Base-by-base conservation (phyloP, 2,888 invertebrate genomes). In the Leptinotarsa peninsularis region DNA sequence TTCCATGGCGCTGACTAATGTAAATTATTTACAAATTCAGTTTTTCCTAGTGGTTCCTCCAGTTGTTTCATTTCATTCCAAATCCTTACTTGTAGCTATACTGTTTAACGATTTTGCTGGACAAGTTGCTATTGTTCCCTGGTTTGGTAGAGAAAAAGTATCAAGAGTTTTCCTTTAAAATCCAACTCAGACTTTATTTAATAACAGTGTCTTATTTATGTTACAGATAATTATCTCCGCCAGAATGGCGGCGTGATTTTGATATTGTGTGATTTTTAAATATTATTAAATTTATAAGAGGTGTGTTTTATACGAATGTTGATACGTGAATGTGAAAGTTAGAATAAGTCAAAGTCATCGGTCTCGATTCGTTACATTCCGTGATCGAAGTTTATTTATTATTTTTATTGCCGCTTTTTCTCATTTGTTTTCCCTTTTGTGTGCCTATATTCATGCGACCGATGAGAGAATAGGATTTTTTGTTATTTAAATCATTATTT, bases 401-500 rank as follows among this genome's bases (percentile, higher is more conserved):
- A 83, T 84, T 85, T 83, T 82, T 84, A 82, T 80, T 80, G 81
- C 80, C 81, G 81, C 83, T 82, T 82, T 82, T 85, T 81, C 85
- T 84, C 83, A 85, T 85, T 85, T 84, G 82, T 84, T 86, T 82
- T 72, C 68, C 76, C 76, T 81, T 81, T 81, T 80, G 83, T 83
- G 85, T 84, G 84, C 82, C 81, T 83, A 79, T 79, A 77, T 70
- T 70, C 70, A 70, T 83, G 81, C 81, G 83, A 86, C 87, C 87
- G 88, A 87, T 88, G 87, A 85, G 81, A 87, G 86, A 85, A 87
- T 86, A 86, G 82, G 84, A 85, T 86, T 87, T 43, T 87, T 88
- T 88, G 87, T 88, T 88, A 88, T 88, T 88, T 88, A 88, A 88
- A 88, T 86, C 87, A 87, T 86, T 88, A 88, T 88, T 88, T 88